A percentile compares a stretch with the other conserved stretches of the same genome.
These are phyloP conservation scores for Siderastrea siderea DNA, from an alignment of 92 coral and sea anemone species.

Conservation along the genomic window DNA sequence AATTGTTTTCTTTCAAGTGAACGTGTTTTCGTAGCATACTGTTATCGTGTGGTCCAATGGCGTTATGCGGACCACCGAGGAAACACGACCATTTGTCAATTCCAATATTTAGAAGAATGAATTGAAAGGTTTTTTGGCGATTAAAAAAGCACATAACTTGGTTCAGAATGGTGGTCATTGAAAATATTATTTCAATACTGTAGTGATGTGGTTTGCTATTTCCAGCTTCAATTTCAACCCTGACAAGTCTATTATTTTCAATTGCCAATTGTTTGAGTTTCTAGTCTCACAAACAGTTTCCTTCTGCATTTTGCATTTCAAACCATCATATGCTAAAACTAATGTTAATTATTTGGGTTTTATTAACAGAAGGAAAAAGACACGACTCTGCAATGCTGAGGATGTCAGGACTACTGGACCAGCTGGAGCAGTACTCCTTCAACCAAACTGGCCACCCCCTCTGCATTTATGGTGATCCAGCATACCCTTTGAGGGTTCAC, in stretches of 20 bases:
- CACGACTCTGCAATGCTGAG: conserved; percentile 73
- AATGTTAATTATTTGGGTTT: conserved; percentile 5
- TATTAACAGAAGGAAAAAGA: conserved; percentile 34
- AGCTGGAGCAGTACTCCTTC: conserved; percentile 57
- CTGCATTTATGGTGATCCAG: conserved; percentile 77
- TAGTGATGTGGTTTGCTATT: neutral
- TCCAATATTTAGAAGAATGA: too few relatives aligned
- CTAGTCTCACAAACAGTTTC: neutral
- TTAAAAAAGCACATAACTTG: neutral
- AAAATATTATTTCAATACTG: neutral
- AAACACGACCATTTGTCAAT: neutral
- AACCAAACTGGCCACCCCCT: conserved; percentile 60
- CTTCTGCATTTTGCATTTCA: neutral
- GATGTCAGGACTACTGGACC: conserved; percentile 61
- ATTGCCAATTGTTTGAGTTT: neutral
- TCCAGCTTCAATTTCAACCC: neutral
- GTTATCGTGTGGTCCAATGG: too few relatives aligned
- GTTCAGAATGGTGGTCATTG: too few relatives aligned
- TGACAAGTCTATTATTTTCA: neutral
- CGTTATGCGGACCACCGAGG: conserved; percentile 15
- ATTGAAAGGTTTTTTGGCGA: too few relatives aligned
- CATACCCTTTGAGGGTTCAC: conserved; percentile 65
- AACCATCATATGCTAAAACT: neutral
- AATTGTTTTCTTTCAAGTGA: too few relatives aligned
- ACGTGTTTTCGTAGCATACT: too few relatives aligned